Evolutionary conservation across 23 tunicate genomes (phyloP).

Genomic region (Ciona savignyi): DNA sequence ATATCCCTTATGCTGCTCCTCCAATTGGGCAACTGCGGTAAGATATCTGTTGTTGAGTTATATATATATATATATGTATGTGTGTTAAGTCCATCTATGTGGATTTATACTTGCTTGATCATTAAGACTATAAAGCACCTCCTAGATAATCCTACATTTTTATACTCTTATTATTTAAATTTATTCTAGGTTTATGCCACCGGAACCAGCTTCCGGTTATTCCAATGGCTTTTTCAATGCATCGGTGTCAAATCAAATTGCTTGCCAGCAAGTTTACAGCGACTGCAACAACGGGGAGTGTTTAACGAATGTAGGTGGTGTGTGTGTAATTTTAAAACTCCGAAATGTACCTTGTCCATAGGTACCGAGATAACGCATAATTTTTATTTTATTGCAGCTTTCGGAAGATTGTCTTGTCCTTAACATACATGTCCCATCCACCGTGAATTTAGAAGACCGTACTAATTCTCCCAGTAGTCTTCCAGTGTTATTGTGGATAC

Average conservation of each 20-base stretch:
- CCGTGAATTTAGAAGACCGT: conserved; percentile 23
- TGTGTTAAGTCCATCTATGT: too few species aligned
- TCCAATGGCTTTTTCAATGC: not conserved
- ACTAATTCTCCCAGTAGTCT: conserved; percentile 3
- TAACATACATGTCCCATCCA: conserved; percentile 57
- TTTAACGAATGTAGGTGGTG: not conserved
- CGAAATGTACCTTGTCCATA: too few species aligned
- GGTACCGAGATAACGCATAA: too few species aligned
- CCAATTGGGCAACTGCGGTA: not conserved
- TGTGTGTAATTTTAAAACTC: too few species aligned
- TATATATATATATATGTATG: too few species aligned
- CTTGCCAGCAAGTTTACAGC: not conserved
- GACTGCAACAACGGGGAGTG: not conserved
- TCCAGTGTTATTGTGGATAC: conserved; percentile 83
- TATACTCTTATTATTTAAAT: too few species aligned
- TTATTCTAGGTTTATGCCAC: not conserved
- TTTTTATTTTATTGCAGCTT: conserved; percentile 24
- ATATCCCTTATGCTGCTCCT: not conserved
- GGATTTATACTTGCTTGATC: too few species aligned
- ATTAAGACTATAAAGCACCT: too few species aligned
- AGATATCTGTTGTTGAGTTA: not conserved
- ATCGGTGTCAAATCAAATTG: not conserved
- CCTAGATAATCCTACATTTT: too few species aligned
- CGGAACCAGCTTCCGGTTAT: not conserved
- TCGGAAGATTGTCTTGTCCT: conserved; percentile 74